Percentiles rank a stretch among this genome's conserved stretches.
These are phyloP conservation scores for Phycodurus eques DNA, from an alignment of 2,113 vertebrate genomes.

Conservation along the genomic window DNA sequence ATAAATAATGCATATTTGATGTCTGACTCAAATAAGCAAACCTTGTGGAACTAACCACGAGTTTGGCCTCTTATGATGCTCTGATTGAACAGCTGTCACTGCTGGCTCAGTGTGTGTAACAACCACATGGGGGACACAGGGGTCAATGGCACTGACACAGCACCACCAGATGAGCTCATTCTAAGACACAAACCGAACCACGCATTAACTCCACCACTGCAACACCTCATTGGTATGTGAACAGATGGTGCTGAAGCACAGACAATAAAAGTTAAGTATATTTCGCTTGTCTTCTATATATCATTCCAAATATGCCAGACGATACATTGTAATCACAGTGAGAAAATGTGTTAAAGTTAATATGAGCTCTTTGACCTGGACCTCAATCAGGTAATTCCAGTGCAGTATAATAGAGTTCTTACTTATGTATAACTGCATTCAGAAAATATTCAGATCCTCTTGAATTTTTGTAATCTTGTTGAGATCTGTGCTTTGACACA, in stretches of 20 bases:
- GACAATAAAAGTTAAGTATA: conserved; percentile 4
- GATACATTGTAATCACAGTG: background rate
- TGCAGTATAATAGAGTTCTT: background rate
- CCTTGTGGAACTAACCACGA: conserved; percentile 15
- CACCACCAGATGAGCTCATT: conserved; percentile 63
- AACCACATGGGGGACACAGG: conserved; percentile 69
- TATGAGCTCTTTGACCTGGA: background rate
- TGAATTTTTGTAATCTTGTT: too few species aligned
- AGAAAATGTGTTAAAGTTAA: background rate
- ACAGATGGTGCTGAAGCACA: conserved; percentile 39
- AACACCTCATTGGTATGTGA: conserved; percentile 30
- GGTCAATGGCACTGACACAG: conserved; percentile 70
- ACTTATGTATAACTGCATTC: background rate
- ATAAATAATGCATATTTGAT: conserved; percentile 8
- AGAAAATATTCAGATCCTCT: too few species aligned
- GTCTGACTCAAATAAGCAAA: conserved; percentile 38
- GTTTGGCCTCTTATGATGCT: conserved; percentile 41
- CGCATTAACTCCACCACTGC: background rate
- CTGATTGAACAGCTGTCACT: conserved; percentile 72
- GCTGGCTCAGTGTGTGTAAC: conserved; percentile 63
- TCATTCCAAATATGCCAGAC: background rate
- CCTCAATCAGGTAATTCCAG: background rate
- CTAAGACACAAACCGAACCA: conserved; percentile 17
- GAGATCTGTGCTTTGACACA: too few species aligned
- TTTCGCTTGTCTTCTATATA: background rate